Conservation (phyloP, 2,113 vertebrate genomes). For the Equus przewalskii region DNA sequence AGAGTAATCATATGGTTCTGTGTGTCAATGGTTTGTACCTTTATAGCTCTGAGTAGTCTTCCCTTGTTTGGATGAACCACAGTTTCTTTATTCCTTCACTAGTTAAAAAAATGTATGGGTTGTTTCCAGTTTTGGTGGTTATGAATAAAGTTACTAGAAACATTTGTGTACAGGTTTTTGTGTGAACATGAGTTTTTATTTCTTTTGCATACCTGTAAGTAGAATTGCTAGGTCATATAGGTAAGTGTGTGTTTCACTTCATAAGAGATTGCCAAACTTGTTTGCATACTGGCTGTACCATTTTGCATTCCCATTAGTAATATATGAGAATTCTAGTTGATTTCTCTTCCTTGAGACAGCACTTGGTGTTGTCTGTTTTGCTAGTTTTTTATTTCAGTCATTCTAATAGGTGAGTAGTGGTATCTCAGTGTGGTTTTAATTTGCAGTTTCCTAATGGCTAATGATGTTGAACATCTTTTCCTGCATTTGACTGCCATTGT, state of each 20-base stretch:
- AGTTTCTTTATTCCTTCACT: not conserved
- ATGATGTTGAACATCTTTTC: not conserved
- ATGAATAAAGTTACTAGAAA: not conserved
- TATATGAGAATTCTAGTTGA: not conserved
- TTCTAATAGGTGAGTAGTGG: not conserved
- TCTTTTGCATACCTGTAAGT: not conserved
- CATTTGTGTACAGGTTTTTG: not conserved
- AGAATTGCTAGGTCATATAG: not conserved
- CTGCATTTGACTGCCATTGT: not conserved
- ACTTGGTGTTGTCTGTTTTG: not conserved
- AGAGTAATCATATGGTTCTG: not conserved
- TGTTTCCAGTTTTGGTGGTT: not conserved
- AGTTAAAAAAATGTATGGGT: not conserved
- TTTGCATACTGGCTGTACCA: not conserved
- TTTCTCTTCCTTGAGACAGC: not conserved
- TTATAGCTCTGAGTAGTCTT: constrained; percentile 4
- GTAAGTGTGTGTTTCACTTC: not conserved
- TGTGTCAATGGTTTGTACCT: not conserved
- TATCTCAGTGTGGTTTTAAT: not conserved
- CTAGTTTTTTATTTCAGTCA: constrained; percentile 16
- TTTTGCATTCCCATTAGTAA: not conserved
- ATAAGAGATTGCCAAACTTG: not conserved
- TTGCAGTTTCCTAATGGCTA: not conserved
- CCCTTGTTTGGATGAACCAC: not conserved
- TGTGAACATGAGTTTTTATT: not conserved